A percentile compares a stretch with the other conserved stretches of the same genome.
phyloP scores from a whole-genome alignment of 1,140 invertebrate species.

The Heliconius eleuchia region DNA sequence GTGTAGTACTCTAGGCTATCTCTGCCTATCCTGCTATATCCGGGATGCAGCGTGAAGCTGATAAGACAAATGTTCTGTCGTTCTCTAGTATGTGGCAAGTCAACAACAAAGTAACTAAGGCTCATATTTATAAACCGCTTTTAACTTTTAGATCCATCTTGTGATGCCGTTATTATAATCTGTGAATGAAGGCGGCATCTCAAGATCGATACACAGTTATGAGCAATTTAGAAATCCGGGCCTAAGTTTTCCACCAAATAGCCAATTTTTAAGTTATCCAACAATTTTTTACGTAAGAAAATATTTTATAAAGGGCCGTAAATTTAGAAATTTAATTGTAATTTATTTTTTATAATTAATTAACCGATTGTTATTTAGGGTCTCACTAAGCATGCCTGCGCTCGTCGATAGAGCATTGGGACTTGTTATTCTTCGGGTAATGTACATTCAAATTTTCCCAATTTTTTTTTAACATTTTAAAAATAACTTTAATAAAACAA shows the following conservation, averaged over 20 bases:
- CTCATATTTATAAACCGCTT: too few relatives aligned
- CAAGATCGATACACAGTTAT: too few relatives aligned
- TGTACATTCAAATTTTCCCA: constrained; percentile 36
- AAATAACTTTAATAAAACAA: background rate
- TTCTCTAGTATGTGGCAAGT: too few relatives aligned
- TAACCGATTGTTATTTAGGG: constrained; percentile 36
- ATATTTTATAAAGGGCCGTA: background rate
- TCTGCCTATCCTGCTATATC: too few relatives aligned
- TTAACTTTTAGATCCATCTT: too few relatives aligned
- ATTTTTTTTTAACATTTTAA: background rate
- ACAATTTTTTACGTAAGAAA: background rate
- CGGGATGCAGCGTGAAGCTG: too few relatives aligned
- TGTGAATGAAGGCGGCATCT: too few relatives aligned
- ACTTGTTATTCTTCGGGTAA: constrained; percentile 33
- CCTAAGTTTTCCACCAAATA: background rate
- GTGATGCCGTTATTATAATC: too few relatives aligned
- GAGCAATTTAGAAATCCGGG: too few relatives aligned
- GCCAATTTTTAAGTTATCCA: background rate
- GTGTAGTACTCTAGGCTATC: too few relatives aligned
- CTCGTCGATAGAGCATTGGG: constrained; percentile 37
- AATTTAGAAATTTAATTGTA: constrained; percentile 1
- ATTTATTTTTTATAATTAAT: constrained; percentile 28
- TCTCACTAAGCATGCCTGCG: constrained; percentile 37
- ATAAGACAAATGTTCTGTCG: too few relatives aligned
- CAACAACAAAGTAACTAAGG: too few relatives aligned